phyloP scores from a whole-genome alignment of 2,888 invertebrate species.

The Caenorhabditis sp. region DNA sequence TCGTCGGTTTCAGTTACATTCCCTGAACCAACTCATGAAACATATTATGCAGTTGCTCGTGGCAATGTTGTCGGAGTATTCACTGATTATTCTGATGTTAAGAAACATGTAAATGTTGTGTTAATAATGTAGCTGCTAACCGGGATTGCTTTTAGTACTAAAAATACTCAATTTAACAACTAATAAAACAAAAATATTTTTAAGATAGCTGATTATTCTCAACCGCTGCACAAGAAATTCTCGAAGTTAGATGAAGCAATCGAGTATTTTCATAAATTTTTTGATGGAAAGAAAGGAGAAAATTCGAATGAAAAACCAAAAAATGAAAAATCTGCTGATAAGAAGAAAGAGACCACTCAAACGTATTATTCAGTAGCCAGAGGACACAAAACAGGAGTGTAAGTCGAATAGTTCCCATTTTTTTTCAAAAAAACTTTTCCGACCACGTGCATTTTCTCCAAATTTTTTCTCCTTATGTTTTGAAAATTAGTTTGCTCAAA shows the following conservation, averaged over 20 bases:
- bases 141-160: not conserved
- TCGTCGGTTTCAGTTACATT: slow-evolving; percentile 14
- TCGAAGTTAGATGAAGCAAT: slow-evolving; percentile 50
- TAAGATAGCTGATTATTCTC: slow-evolving; percentile 57
- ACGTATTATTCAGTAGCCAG: slow-evolving; percentile 41
- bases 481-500: too few species aligned
- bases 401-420: too few species aligned
- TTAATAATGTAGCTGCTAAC: not conserved
- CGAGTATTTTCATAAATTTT: slow-evolving; percentile 49
- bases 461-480: too few species aligned
- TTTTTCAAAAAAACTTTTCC: too few species aligned
- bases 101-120: slow-evolving; percentile 40
- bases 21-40: slow-evolving; percentile 31
- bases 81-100: slow-evolving; percentile 51
- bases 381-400: slow-evolving; percentile 44
- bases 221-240: slow-evolving; percentile 60
- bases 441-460: too few species aligned
- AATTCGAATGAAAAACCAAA: slow-evolving; percentile 14
- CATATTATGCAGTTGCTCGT: slow-evolving; percentile 59
- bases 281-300: slow-evolving; percentile 42
- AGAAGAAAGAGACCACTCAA: not conserved
- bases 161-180: not conserved
- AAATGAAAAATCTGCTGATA: slow-evolving; percentile 11
- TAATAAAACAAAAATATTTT: slow-evolving; percentile 1
- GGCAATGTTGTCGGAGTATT: slow-evolving; percentile 58